Percentiles rank a stretch among this genome's conserved stretches.
Conservation (phyloP, 2,797 vertebrate species). For the Crenuchus spilurus region DNA sequence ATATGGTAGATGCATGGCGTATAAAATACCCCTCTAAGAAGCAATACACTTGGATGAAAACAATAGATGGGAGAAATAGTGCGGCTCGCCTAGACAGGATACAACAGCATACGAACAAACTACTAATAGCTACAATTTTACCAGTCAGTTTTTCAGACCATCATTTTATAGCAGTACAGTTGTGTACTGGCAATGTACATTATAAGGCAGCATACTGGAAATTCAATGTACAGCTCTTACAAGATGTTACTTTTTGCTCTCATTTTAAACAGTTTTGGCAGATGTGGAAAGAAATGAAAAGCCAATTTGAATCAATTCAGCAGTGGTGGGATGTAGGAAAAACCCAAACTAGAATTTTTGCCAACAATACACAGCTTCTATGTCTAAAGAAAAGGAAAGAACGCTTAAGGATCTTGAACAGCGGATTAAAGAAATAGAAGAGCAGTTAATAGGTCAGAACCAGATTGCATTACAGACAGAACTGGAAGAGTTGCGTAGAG, state of each 20-base stretch:
- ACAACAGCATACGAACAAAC: not conserved
- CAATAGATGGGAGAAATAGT: not conserved
- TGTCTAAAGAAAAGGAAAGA: no score
- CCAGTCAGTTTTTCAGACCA: not conserved
- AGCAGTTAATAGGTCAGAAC: no score
- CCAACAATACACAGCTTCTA: not conserved
- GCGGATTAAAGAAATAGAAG: no score
- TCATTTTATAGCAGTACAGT: not conserved
- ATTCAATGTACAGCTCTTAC: not conserved
- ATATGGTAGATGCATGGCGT: not conserved
- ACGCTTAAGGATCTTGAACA: no score
- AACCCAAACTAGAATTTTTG: not conserved
- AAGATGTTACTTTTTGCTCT: not conserved
- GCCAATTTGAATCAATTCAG: not conserved
- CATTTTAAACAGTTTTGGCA: no score
- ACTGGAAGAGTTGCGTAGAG: no score
- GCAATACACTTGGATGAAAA: not conserved
- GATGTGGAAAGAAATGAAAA: not conserved
- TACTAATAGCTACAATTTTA: not conserved
- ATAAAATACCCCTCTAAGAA: not conserved
- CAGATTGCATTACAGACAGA: no score
- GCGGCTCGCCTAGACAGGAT: not conserved
- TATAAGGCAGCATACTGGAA: not conserved
- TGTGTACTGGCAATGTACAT: not conserved
- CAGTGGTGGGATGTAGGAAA: not conserved